Base-by-base conservation (phyloP, 2,888 invertebrate species). In the Enchytraeus crypticus region DNA sequence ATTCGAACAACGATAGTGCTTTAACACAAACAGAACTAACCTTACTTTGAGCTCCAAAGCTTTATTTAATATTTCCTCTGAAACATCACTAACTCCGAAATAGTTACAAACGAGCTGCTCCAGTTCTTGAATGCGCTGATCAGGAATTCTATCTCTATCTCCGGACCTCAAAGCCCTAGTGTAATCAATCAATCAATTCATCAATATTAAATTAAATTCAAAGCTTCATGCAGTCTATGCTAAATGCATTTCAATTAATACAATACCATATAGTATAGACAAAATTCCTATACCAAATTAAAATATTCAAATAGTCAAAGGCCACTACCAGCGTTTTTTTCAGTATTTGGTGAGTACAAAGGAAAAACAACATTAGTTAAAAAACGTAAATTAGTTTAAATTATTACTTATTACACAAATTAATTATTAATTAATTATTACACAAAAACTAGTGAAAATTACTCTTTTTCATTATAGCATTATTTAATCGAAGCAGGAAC, bases 81-180 rank as follows among this genome's bases (percentile, higher is more conserved):
- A 82, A 49, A 87, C 30, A 34, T 71, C 64, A 0, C 76, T 73
- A 0, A 80, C 75, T 0, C 81, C 78, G 74, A 81, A 86, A 70
- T 84, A 79, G n/a, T 82, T 74, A 53, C 82, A 71, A 14, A 88
- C 51, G 0, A 80, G 67, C 0, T 75, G 71, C 65, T 82, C 80
- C 53, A 88, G 74, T 61, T 83, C 78, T 3, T 73, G 66, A 14
- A 79, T 75, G 21, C 86, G 79, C 0, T 67, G 67, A 0, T 74
- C 78, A 0, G 87, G 87, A 57, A 88, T 80, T 55, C 77, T 74
- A 62, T 81, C 57, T 75, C 78, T 54, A 51, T 65, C 26, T 11
- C 29, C 21, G 56, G 23, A 18, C 29, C 8, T 45, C 32, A 60
- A 26, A 18, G 60, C 60, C 32, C 60, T 57, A 27, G 23, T 57